A percentile compares a stretch with the other conserved stretches of the same genome.
phyloP scores from a whole-genome alignment of 2,797 vertebrate species.

The Anguilla pacifica region DNA sequence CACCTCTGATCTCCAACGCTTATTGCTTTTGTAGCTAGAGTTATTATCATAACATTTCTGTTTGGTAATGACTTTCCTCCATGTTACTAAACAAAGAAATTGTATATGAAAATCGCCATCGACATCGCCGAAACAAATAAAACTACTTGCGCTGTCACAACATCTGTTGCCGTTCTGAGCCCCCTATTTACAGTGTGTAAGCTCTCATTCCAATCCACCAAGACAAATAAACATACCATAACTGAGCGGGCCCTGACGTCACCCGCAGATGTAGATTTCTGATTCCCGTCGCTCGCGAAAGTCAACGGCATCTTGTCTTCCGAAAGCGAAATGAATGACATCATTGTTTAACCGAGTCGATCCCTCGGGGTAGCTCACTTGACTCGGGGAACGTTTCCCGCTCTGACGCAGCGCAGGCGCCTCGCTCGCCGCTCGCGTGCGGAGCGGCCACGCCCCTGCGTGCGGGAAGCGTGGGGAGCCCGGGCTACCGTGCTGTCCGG shows the following conservation, averaged over 20 bases:
- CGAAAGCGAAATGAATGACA: conserved; percentile 70
- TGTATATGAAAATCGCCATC: conserved; percentile 70
- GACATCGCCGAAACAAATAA: conserved; percentile 70
- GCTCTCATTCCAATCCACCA: conserved; percentile 72
- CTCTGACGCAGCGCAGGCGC: conserved; percentile 45
- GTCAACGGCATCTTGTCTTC: conserved; percentile 70
- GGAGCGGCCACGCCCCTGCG: conserved; percentile 27
- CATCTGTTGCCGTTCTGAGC: conserved; percentile 76
- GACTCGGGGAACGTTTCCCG: conserved; percentile 25
- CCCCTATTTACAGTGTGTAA: conserved; percentile 70
- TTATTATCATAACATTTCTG: conserved; percentile 74
- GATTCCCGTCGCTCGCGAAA: conserved; percentile 61
- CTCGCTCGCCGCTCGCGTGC: conserved; percentile 48
- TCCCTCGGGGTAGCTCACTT: conserved; percentile 57
- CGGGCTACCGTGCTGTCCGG: conserved; percentile 58
- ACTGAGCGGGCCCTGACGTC: conserved; percentile 66
- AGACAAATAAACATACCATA: conserved; percentile 75
- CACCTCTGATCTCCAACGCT: conserved; percentile 69
- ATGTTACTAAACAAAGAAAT: conserved; percentile 55
- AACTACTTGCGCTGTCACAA: conserved; percentile 67
- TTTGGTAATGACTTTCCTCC: conserved; percentile 59
- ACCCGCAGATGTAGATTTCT: conserved; percentile 71
- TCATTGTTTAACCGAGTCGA: conserved; percentile 72
- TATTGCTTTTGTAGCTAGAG: conserved; percentile 68
- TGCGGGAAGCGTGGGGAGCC: conserved; percentile 1